Conservation (phyloP, 2,888 invertebrate genomes). For the Hydrotaea cyrtoneurina region DNA sequence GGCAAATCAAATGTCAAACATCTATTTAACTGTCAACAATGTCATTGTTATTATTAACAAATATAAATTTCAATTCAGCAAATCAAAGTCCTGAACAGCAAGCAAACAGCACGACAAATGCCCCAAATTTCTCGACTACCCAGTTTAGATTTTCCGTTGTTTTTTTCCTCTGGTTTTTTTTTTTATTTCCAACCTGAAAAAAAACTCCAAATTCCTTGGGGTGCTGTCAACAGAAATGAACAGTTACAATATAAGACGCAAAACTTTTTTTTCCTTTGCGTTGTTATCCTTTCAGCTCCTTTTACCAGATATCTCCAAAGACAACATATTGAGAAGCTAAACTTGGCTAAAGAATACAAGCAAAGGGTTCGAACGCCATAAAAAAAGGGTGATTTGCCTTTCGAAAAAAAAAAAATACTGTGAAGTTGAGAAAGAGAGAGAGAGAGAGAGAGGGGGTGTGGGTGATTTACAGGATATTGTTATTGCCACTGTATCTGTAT, state of each 20-base stretch:
- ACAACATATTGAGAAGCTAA: conserved; percentile 66
- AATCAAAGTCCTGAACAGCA: conserved; percentile 12
- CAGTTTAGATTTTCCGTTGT: too few relatives aligned
- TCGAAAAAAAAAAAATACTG: conserved; percentile 42
- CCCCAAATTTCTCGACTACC: too few relatives aligned
- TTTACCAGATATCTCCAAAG: conserved; percentile 36
- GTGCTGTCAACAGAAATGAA: conserved; percentile 43
- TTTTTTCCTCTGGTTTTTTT: too few relatives aligned
- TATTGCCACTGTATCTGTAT: conserved; percentile 21
- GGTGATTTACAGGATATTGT: conserved; percentile 60
- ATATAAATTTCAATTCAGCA: conserved; percentile 59
- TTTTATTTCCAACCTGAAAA: conserved; percentile 40
- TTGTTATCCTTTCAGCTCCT: conserved; percentile 16
- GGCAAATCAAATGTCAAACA: conserved; percentile 53
- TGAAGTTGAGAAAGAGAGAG: too few relatives aligned
- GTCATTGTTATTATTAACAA: conserved; percentile 58
- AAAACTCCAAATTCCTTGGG: conserved; percentile 57
- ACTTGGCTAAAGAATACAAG: conserved; percentile 24
- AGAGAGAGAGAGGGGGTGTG: conserved; percentile 23
- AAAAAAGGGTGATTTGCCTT: conserved; percentile 45
- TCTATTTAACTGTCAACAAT: conserved; percentile 61
- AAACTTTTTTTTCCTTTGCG: conserved; percentile 38
- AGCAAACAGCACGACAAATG: too few relatives aligned
- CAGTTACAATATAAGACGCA: conserved; percentile 63
- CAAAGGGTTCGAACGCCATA: conserved; percentile 53